Evolutionary conservation across 2,888 invertebrate genomes (phyloP).

Genomic region (Galeopsomyia nigrocyanea): DNA sequence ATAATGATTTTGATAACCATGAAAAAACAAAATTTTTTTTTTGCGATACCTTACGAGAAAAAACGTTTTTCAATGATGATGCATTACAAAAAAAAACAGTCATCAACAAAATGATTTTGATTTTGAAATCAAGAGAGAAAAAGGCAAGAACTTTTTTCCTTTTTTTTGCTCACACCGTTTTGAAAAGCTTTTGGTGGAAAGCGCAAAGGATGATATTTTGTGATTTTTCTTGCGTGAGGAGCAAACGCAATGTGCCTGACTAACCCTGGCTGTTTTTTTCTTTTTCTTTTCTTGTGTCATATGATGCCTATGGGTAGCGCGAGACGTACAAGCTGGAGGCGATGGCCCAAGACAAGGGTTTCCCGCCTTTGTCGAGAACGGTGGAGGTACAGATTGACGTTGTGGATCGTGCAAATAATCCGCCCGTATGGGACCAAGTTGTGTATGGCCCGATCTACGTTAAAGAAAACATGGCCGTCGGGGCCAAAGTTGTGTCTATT

Average conservation of each 20-base stretch:
- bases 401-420: conserved; percentile 98
- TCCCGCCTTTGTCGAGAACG: conserved; percentile 93
- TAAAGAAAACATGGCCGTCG: conserved; percentile 97
- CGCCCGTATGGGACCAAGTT: conserved; percentile 96
- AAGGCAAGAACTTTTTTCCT: background rate
- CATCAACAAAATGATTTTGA: conserved; percentile 31
- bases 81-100: conserved; percentile 21
- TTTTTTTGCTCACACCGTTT: conserved; percentile 12
- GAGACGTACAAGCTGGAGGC: conserved; percentile 98
- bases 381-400: conserved; percentile 99
- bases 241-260: conserved; percentile 59
- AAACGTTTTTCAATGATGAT: conserved; percentile 43
- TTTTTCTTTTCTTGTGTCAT: conserved; percentile 75
- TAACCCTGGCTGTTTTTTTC: conserved; percentile 77
- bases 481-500: conserved; percentile 97
- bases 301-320: conserved; percentile 79
- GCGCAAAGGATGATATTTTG: conserved; percentile 25
- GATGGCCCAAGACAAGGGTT: conserved; percentile 98
- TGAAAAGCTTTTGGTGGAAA: conserved; percentile 13
- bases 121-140: conserved; percentile 7
- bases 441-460: conserved; percentile 97
- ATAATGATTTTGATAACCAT: conserved; percentile 1
- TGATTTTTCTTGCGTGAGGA: conserved; percentile 19
- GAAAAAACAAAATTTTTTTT: background rate
- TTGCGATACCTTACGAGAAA: conserved; percentile 40